Evolutionary conservation across 2,797 vertebrate genomes (phyloP).

Genomic region (Xenops minutus): DNA sequence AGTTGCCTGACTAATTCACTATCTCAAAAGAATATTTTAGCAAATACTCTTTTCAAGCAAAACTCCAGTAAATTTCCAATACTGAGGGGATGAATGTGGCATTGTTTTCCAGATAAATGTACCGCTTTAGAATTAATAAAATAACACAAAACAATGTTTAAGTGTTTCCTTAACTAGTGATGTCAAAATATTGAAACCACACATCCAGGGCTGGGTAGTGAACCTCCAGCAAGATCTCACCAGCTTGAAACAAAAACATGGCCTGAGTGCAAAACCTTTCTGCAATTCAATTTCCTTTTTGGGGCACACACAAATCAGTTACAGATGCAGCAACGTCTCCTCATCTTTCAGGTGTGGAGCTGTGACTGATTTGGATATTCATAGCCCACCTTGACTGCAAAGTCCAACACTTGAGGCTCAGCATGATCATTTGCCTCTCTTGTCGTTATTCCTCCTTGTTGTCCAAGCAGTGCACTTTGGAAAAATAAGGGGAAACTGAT

Average conservation of each 20-base stretch:
- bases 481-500: background rate
- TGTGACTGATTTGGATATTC: background rate
- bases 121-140: background rate
- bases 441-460: background rate
- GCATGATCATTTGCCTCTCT: background rate
- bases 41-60: background rate
- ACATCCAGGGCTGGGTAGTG: background rate
- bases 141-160: background rate
- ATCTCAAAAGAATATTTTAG: background rate
- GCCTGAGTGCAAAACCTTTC: background rate
- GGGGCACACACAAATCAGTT: background rate
- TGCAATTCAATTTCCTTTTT: background rate
- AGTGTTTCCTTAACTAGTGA: background rate
- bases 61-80: background rate
- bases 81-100: background rate
- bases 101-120: background rate
- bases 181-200: background rate
- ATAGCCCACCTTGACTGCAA: background rate
- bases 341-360: conserved; percentile 1
- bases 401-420: background rate
- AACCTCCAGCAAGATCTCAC: background rate
- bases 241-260: conserved; percentile 5
- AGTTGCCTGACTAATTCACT: background rate
- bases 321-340: background rate
- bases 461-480: background rate